Evolutionary conservation across 2,113 vertebrate species (phyloP).

Genomic region (Ageneiosus marmoratus): DNA sequence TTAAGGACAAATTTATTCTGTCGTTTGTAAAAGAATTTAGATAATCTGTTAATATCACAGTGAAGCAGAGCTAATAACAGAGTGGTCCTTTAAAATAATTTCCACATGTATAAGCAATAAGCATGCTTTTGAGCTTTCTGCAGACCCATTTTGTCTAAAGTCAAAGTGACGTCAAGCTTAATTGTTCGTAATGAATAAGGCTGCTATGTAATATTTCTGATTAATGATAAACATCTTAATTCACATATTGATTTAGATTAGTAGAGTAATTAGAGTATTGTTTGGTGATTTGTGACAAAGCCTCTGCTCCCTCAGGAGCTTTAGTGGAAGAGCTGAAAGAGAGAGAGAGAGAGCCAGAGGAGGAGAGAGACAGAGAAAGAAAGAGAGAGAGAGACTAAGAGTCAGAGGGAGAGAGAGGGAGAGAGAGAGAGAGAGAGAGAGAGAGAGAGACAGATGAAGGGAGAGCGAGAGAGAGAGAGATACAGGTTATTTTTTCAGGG

Average conservation of each 20-base stretch:
- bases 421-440: neutral
- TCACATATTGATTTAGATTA: conserved; percentile 7
- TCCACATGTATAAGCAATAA: neutral
- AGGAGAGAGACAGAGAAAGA: neutral
- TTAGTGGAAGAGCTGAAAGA: neutral
- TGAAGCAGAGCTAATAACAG: neutral
- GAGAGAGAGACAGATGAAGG: neutral
- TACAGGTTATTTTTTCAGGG: neutral
- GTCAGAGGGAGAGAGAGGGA: too few species aligned
- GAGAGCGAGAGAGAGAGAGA: neutral
- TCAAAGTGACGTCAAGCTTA: neutral
- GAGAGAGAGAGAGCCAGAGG: neutral
- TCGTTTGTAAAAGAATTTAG: neutral
- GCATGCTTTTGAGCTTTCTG: neutral
- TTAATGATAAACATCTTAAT: conserved; percentile 23
- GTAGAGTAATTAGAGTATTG: conserved; percentile 22
- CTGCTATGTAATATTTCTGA: conserved; percentile 8
- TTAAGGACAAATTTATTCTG: neutral
- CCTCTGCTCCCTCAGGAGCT: neutral
- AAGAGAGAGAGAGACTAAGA: neutral
- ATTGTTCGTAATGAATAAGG: neutral
- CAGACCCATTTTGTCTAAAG: neutral
- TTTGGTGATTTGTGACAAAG: conserved; percentile 18
- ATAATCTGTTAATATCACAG: neutral
- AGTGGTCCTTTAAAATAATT: neutral